Conservation (phyloP, 37 sponge, comb jelly and placozoan genomes). For the Petrosia ficiformis region DNA sequence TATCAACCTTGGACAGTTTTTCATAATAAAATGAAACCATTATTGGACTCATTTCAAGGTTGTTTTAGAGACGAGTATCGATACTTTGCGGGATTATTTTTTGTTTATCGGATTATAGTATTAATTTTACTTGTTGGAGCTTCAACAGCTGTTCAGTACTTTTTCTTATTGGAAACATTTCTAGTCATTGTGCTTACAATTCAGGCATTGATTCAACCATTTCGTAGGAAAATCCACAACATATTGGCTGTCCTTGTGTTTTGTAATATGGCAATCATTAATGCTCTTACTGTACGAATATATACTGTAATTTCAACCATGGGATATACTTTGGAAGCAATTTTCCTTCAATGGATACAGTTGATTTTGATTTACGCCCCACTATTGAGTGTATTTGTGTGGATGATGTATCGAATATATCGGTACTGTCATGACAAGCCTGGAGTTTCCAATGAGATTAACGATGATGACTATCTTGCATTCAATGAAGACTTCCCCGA, state of each 20-base stretch:
- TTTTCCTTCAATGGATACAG: not conserved
- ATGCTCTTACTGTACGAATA: not conserved
- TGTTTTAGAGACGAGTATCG: not conserved
- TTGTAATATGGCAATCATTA: not conserved
- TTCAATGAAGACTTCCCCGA: too few species aligned
- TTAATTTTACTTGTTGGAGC: not conserved
- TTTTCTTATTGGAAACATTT: not conserved
- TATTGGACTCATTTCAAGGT: constrained; percentile 8
- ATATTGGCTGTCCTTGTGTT: not conserved
- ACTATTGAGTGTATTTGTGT: not conserved
- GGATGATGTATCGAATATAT: too few species aligned
- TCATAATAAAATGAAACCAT: not conserved
- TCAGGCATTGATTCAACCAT: constrained; percentile 3
- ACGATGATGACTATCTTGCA: too few species aligned
- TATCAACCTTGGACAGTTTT: not conserved
- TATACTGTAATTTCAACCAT: not conserved
- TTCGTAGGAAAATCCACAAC: not conserved
- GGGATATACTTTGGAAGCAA: not conserved
- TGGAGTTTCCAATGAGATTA: too few species aligned
- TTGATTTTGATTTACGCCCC: not conserved
- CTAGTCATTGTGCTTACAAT: not conserved
- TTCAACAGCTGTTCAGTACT: not conserved
- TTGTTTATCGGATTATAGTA: not conserved
- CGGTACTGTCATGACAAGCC: too few species aligned
- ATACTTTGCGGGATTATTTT: constrained; percentile 1